Conservation (phyloP, 2,797 vertebrate species). For the Microhierax caerulescens region DNA sequence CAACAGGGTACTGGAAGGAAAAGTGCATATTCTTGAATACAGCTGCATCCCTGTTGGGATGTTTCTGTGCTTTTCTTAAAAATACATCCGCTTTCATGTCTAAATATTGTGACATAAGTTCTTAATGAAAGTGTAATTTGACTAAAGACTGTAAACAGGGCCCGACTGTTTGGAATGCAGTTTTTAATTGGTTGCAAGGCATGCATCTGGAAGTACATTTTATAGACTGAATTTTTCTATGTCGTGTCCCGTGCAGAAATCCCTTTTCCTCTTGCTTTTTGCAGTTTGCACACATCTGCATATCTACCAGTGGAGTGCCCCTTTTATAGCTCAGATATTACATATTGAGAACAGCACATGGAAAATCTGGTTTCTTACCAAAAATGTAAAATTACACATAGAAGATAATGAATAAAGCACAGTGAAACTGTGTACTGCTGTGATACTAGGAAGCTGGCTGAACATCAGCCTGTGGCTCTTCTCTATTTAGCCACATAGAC, state of each 20-base stretch:
- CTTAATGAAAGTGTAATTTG: background rate
- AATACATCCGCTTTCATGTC: background rate
- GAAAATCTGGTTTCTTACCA: background rate
- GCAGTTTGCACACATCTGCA: background rate
- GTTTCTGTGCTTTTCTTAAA: background rate
- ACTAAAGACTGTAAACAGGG: background rate
- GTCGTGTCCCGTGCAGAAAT: rapidly evolving
- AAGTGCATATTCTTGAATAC: background rate
- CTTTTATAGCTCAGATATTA: background rate
- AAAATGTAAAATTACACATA: background rate
- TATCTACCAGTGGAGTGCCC: background rate
- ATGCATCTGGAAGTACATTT: background rate
- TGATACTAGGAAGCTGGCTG: background rate
- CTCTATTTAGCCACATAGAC: background rate
- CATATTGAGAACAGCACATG: background rate
- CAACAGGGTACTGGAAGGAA: background rate
- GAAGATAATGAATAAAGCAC: background rate
- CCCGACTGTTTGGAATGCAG: background rate
- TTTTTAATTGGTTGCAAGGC: slow-evolving; percentile 18
- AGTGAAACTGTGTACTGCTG: background rate
- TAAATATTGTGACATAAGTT: slow-evolving; percentile 26
- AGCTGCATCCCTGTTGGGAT: background rate
- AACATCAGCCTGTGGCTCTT: background rate
- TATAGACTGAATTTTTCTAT: background rate
- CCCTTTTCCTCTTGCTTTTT: background rate